Conservation (phyloP, 2,113 vertebrate genomes). For the Gasterosteus aculeatus region DNA sequence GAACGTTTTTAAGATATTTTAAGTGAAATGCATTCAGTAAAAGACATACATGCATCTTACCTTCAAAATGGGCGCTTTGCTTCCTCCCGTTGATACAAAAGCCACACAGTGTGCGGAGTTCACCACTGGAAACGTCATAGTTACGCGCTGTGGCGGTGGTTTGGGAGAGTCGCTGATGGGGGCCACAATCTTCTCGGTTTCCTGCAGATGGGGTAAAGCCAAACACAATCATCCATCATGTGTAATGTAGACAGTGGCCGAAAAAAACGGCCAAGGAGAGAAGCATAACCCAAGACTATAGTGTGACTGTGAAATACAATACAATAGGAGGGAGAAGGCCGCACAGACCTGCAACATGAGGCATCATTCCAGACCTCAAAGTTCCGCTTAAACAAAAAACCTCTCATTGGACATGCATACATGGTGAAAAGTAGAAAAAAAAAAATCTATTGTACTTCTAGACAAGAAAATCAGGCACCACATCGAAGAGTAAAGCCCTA, state of each 20-base stretch:
- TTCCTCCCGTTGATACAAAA: conserved; percentile 90
- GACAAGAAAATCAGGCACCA: conserved; percentile 12
- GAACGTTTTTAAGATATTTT: not conserved
- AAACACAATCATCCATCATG: conserved; percentile 31
- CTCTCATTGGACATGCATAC: conserved; percentile 22
- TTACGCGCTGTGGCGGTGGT: conserved; percentile 87
- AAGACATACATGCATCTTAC: conserved; percentile 65
- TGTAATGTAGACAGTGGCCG: conserved; percentile 2
- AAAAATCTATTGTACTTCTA: conserved; percentile 10
- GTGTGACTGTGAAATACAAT: conserved; percentile 17
- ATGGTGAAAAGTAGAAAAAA: conserved; percentile 4
- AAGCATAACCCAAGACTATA: conserved; percentile 8
- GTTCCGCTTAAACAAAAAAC: conserved; percentile 11
- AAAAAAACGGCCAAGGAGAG: conserved; percentile 1
- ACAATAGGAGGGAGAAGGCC: not conserved
- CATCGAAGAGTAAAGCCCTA: conserved; percentile 28
- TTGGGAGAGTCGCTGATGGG: conserved; percentile 91
- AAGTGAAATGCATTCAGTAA: conserved; percentile 1
- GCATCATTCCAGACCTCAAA: not conserved
- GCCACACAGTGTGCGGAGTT: conserved; percentile 87
- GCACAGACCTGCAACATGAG: not conserved
- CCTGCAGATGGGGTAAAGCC: conserved; percentile 72
- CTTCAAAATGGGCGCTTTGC: conserved; percentile 90
- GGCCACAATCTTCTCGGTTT: conserved; percentile 86
- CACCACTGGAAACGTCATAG: conserved; percentile 88